Conservation (phyloP, 1,140 invertebrate genomes). For the Nephila pilipes region DNA sequence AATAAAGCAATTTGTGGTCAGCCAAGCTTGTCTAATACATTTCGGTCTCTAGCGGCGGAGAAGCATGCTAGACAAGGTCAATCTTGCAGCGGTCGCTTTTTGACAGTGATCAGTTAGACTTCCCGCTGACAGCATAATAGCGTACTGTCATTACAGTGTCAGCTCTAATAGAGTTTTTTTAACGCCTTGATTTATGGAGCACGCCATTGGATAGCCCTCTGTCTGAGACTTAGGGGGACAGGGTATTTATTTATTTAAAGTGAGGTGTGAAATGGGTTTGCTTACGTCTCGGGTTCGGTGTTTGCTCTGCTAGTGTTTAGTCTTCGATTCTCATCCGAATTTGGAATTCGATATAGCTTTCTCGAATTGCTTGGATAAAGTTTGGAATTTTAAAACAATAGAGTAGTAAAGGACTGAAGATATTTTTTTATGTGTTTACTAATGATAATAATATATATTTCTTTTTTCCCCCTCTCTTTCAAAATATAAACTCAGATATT, state of each 20-base stretch:
- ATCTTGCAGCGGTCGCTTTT: slow-evolving; percentile 58
- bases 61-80: slow-evolving; percentile 68
- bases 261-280: neutral
- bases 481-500: no score
- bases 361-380: neutral
- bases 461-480: no score
- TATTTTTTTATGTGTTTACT: no score
- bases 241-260: slow-evolving; percentile 13
- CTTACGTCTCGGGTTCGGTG: neutral
- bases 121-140: slow-evolving; percentile 67
- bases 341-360: neutral
- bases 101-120: slow-evolving; percentile 60
- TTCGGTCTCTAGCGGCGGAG: slow-evolving; percentile 1
- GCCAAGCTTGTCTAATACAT: slow-evolving; percentile 48
- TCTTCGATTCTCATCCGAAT: neutral
- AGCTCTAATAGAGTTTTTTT: slow-evolving; percentile 71
- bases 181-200: slow-evolving; percentile 67
- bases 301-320: neutral
- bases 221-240: neutral
- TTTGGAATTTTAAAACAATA: neutral
- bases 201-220: neutral
- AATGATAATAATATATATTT: no score
- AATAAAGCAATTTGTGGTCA: slow-evolving; percentile 39
- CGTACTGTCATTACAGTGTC: slow-evolving; percentile 69
- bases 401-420: no score